Evolutionary conservation across 2,797 vertebrate genomes (phyloP), one percentile per base, ranked within the genome.

Genomic region (Intellagama lesueurii): DNA sequence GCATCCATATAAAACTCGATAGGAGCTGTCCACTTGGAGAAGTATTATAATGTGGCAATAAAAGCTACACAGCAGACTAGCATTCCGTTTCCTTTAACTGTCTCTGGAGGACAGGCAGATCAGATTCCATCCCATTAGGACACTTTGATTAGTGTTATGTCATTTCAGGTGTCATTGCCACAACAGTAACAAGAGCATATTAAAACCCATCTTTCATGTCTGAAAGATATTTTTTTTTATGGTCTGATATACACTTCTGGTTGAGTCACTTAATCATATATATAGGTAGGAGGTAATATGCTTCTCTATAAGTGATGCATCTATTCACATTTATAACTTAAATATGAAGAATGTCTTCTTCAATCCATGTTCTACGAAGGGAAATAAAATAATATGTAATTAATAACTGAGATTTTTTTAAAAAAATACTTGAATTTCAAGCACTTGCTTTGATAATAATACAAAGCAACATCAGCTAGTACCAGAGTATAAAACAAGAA

Each of bases 201-300:
- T 93, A 92, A 94, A 95, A 95, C 81, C 78, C 78, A 94, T 94
- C 89, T 93, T 92, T 94, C 94, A 93, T 92, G 91, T 35, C 91
- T 81, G 88, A 91, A 92, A 91, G 89, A 93, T 93, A 87, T 40
- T 40, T 40, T 40, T 91, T 89, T 93, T 95, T 94, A 94, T 93
- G 92, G 87, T 81, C 90, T 92, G 91, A 90, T 92, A 90, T 91
- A 91, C 0, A 69, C 76, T 81, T 89, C 92, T 93, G 86, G 90
- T 89, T 89, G 91, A 91, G 87, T 93, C 90, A 92, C 89, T 94
- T 92, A 86, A 90, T 92, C 92, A 91, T 94, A 92, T 91, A 93
- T 91, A 93, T 87, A 91, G 76, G 32, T 87, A 89, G 85, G 87
- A 91, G 89, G 91, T 94, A 94, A 93, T 93, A 88, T 90, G 89